phyloP scores from a whole-genome alignment of 30 jellyfish, hydroid and myxozoan genomes.

The Hydra vulgaris region DNA sequence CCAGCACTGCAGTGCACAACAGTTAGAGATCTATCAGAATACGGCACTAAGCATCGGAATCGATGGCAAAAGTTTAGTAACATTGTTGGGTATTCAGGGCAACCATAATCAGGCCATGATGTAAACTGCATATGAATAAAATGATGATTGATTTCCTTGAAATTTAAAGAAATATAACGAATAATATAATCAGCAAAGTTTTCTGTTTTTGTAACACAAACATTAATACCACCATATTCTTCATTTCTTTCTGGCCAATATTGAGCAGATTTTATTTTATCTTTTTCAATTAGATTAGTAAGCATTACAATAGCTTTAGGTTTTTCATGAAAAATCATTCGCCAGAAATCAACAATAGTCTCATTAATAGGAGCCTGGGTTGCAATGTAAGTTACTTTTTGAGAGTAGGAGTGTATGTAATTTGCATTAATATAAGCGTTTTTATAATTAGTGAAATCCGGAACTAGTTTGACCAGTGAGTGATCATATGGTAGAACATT shows the following conservation, averaged over 20 bases:
- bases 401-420: slow-evolving; percentile 10
- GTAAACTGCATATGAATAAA: slow-evolving; percentile 61
- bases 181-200: slow-evolving; percentile 67
- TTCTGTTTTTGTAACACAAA: slow-evolving; percentile 41
- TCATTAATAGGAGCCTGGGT: slow-evolving; percentile 18
- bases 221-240: slow-evolving; percentile 56
- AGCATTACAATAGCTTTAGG: slow-evolving; percentile 18
- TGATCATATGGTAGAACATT: slow-evolving; percentile 18
- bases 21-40: too few species aligned
- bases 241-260: slow-evolving; percentile 79
- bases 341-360: slow-evolving; percentile 16
- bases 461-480: background rate
- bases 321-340: slow-evolving; percentile 16
- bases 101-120: slow-evolving; percentile 96
- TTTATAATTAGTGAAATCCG: background rate
- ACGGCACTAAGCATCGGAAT: too few species aligned
- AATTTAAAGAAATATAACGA: too few species aligned
- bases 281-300: background rate
- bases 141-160: too few species aligned
- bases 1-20: too few species aligned
- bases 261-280: slow-evolving; percentile 52
- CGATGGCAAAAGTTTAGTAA: too few species aligned
- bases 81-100: slow-evolving; percentile 76
- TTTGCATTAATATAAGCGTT: slow-evolving; percentile 23
- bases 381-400: slow-evolving; percentile 1